A percentile compares a stretch with the other conserved stretches of the same genome.
phyloP scores from a whole-genome alignment of 2,113 vertebrate genomes.

The Thryonomys swinderianus region DNA sequence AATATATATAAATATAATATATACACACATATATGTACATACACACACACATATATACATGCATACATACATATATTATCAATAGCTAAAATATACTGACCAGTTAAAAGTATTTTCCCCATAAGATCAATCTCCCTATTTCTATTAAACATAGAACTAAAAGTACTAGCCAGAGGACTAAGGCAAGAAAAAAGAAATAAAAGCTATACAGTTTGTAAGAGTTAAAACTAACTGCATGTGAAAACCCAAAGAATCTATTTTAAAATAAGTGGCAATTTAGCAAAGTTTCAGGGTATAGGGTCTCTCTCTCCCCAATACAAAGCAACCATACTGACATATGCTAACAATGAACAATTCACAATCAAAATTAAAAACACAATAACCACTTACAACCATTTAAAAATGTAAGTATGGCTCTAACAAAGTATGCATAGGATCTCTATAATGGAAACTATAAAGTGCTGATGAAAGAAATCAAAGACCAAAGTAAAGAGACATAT shows the following conservation, averaged over 20 bases:
- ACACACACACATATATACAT: too few species aligned
- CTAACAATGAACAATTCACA: slow-evolving; percentile 31
- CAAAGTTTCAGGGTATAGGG: not conserved
- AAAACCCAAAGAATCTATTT: not conserved
- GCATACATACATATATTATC: too few species aligned
- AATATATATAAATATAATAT: too few species aligned
- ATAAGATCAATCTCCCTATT: not conserved
- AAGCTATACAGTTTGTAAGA: not conserved
- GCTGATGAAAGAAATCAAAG: slow-evolving; percentile 48
- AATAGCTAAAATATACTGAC: not conserved
- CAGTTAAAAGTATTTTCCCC: not conserved
- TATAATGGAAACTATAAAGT: slow-evolving; percentile 2
- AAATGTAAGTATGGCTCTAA: slow-evolving; percentile 25
- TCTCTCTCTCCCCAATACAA: not conserved
- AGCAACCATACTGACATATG: slow-evolving; percentile 24
- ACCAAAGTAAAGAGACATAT: not conserved
- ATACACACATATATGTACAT: too few species aligned
- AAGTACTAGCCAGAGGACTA: slow-evolving; percentile 16
- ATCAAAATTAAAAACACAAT: slow-evolving; percentile 58
- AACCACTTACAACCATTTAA: not conserved
- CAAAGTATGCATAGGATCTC: not conserved
- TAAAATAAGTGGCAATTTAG: slow-evolving; percentile 37
- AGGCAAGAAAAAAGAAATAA: slow-evolving; percentile 54
- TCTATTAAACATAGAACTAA: not conserved
- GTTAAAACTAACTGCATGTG: slow-evolving; percentile 10